Evolutionary conservation across 1,140 invertebrate species (phyloP), one percentile per base, ranked within the genome.

Genomic region (Scylla paramamosain): DNA sequence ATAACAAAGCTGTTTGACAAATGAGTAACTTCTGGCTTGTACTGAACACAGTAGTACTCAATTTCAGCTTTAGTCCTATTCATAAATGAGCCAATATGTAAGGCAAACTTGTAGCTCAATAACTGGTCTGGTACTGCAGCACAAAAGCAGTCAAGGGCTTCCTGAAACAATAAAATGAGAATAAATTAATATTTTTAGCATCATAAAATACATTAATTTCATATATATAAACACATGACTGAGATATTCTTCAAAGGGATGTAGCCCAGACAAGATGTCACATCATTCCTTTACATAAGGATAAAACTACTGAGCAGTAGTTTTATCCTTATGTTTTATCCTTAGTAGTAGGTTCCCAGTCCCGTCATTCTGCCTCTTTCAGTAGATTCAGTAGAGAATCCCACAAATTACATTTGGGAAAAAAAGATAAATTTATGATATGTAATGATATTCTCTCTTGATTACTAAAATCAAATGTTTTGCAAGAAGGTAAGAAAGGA

Each of bases 131-230:
- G 97, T 25, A 98, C 97, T 31, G 98, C 98, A 96, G 98, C 98
- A 96, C 98, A 98, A 97, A 99, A 99, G 96, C 99, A 98, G 97
- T 99, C 99, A 32, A 99, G 97, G 0, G 99, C 99, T 97, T 99
- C 98, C 97, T 99, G 98, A 93, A 99, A 95, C 39, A 97, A 20
- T 10, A 59, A 46, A 83, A 28, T 48, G 29, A 20, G 59, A n/a
- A 29, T 86, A n/a, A 4, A 92, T 46, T 7, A 77, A 29, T 84
- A 28, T 32, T 28, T 82, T 28, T 31, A 83, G 25, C 84, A 32
- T 87, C 29, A 32, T 10, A 32, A 87, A 16, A 32, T 32, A 39
- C 10, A 46, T 32, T 25, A 31, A 32, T 87, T 16, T 87, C 8
- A 16, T 46, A 32, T 25, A 25, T 20, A 25, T 28, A 29, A 28